Conservation (phyloP, 2,888 invertebrate species). For the Eupithecia subumbrata region DNA sequence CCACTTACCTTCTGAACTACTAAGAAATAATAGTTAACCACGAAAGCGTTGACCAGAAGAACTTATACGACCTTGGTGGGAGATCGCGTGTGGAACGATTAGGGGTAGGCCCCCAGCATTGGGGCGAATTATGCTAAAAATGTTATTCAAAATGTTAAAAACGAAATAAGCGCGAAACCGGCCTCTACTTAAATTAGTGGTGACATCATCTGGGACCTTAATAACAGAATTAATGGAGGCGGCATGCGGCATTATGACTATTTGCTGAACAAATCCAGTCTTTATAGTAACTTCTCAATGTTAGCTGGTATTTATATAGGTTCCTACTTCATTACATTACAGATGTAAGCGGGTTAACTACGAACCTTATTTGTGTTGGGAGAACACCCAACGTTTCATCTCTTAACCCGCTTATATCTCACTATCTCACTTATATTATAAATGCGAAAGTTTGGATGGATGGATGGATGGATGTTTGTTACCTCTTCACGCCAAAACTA, state of each 20-base stretch:
- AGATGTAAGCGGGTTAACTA: too few relatives aligned
- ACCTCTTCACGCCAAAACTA: too few relatives aligned
- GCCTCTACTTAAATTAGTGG: background rate
- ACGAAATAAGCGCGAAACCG: background rate
- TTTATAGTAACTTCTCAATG: background rate
- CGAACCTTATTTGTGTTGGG: too few relatives aligned
- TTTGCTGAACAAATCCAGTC: background rate
- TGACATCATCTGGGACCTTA: constrained; percentile 1
- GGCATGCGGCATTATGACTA: background rate
- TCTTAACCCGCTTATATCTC: too few relatives aligned
- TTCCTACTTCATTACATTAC: background rate
- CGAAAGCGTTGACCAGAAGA: background rate
- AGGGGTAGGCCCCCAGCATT: background rate
- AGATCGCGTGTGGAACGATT: background rate
- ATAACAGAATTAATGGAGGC: constrained; percentile 1
- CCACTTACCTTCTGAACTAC: background rate
- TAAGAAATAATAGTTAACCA: background rate
- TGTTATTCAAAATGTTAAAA: background rate
- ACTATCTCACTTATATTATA: too few relatives aligned
- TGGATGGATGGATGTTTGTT: too few relatives aligned
- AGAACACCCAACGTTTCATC: too few relatives aligned
- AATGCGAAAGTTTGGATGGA: too few relatives aligned
- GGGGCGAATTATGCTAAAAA: background rate
- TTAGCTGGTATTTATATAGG: background rate
- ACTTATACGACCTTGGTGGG: background rate